Evolutionary conservation across 2,113 vertebrate species (phyloP), one percentile per base, ranked within the genome.

Genomic region (Peromyscus polionotus): DNA sequence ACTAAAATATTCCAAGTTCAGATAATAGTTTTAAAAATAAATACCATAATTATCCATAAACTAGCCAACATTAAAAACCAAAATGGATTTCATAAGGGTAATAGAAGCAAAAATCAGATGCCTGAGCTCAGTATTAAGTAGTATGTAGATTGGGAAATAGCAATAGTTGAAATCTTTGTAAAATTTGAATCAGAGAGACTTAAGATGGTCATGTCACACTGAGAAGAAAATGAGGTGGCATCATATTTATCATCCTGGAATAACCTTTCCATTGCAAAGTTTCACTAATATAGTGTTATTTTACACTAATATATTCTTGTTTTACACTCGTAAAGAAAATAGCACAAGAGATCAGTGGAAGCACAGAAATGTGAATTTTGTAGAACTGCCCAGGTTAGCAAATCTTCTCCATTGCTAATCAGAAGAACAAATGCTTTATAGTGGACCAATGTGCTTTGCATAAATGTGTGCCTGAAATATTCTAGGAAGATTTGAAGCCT

Each of bases 181-280:
- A 93, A 94, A 72, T 97, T 96, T 95, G 5, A 45, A 93, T 88
- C 12, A 39, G 33, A 93, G 33, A 87, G 89, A 36, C 28, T 95
- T 81, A 77, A 80, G 61, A 96, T 77, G 39, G 24, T 68, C 90
- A 22, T 79, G 83, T 16, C 93, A 95, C 36, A 95, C 48, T 77
- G 91, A 94, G 76, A 96, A 90, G 57, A 75, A 94, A 93, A 95
- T 88, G 11, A 54, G n/a, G 26, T 75, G 54, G 26, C 42, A 57
- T 80, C 86, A 45, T 14, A 92, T 20, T 51, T 84, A 54, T 77
- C 63, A 81, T n/a, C 13, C 57, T 84, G 36, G 10, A 65, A 95
- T 95, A 28, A 75, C 2, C 90, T 87, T 22, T 22, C 36, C 26
- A 4, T 84, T 90, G 26, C 8, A 9, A 45, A 51, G 3, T 87